A percentile compares a stretch with the other conserved stretches of the same genome.
Evolutionary conservation across 2,113 vertebrate genomes (phyloP).

Genomic region (Myanophis thanlyinensis): DNA sequence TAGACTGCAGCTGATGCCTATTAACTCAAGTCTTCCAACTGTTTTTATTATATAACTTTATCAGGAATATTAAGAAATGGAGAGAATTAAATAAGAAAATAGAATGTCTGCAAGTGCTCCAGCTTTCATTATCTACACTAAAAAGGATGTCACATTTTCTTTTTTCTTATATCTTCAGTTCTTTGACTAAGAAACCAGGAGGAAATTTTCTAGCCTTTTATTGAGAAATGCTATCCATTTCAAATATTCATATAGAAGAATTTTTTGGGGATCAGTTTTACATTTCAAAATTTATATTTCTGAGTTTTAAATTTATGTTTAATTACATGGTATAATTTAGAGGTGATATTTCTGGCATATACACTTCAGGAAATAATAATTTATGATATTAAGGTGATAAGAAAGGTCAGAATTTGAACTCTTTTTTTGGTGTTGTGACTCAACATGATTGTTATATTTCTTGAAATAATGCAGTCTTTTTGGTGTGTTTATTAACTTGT

Average conservation of each 20-base stretch:
- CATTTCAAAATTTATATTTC: neutral
- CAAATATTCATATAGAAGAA: neutral
- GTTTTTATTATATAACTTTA: neutral
- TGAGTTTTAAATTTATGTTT: neutral
- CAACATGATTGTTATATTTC: neutral
- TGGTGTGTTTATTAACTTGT: neutral
- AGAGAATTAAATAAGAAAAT: neutral
- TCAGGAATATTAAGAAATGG: neutral
- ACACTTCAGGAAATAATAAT: neutral
- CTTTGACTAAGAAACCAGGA: neutral
- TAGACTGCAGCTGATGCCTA: neutral
- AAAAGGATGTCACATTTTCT: neutral
- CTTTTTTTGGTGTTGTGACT: neutral
- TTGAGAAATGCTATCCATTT: neutral
- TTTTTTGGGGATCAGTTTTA: neutral
- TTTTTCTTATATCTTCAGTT: neutral
- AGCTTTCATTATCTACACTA: neutral
- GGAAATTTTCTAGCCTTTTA: neutral
- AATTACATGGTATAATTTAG: neutral
- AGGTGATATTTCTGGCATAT: neutral
- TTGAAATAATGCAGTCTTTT: neutral
- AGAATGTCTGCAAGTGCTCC: neutral
- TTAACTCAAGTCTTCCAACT: neutral
- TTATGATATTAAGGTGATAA: neutral
- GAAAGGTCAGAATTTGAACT: neutral